Evolutionary conservation across 2,888 invertebrate species (phyloP), one percentile per base, ranked within the genome.

Genomic region (Dusona sp.): DNA sequence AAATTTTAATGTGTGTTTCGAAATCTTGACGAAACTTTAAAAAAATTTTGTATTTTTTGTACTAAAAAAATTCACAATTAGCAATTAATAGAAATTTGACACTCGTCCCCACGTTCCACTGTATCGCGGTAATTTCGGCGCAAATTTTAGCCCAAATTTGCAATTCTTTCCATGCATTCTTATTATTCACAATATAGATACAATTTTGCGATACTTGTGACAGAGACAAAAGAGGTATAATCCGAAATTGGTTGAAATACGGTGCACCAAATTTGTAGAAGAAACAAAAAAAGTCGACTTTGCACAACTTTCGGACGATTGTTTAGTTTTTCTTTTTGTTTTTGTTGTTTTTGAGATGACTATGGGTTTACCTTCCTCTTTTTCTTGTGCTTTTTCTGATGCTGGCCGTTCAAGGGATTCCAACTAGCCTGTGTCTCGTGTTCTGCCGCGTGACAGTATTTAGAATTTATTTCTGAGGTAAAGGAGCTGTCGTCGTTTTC

Each of bases 341-440:
- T 33, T 68, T 68, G 61, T 79, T 70, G 64, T 83, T 80, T 81
- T 42, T 72, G 65, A 38, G 86, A 81, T 48, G 38, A 83, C 33
- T 87, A 86, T 80, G 81, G 86, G 74, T 89, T 93, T 93, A 93
- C 93, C 93, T 93, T 93, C 92, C 92, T 92, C 89, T 92, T 93
- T 93, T 93, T 93, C 93, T 93, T 93, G 93, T 91, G 90, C 89
- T 93, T 93, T 93, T 93, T 93, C 89, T 92, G 90, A 90, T 92
- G 93, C 90, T 93, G 93, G 87, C 91, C 91, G 89, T 90, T 92
- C 91, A 92, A 90, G 80, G 93, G 90, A 87, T 91, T 92, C 90
- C 92, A 91, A 90, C 90, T 91, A 92, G 92, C 91, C 92, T 92
- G 91, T 89, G 90, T 91, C 88, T 92, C 91, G 88, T 90, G 83